Evolutionary conservation across 1,140 invertebrate species (phyloP), one percentile per base, ranked within the genome.

Genomic region (Drosophila santomea): DNA sequence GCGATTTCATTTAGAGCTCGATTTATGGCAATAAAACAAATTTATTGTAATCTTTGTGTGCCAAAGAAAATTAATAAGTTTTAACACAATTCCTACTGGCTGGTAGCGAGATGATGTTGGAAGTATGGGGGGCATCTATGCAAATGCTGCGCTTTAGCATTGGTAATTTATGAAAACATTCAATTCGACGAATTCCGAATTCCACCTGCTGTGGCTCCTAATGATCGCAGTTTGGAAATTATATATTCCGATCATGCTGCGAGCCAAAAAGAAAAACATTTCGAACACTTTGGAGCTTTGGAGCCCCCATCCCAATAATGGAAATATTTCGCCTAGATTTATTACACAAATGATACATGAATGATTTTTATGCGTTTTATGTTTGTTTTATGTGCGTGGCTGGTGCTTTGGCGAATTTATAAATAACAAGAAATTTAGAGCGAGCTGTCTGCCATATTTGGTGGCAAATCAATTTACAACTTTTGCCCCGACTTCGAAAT

Each of bases 181-280:
- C 59, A 47, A 66, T 75, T 66, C 68, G 51, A 74, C 66, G 61
- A 86, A 82, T 55, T 86, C 71, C 66, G 61, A 86, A 82, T 55
- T 86, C 71, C 82, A 86, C 82, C 82, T 86, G 82, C 83, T 86
- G 82, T 86, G 82, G 79, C 83, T 86, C 68, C 60, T 86, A 86
- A 86, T 86, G 82, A 86, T 86, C 66, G 66, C 71, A 86, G 71
- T 66, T 82, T 41, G 55, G 76, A 76, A 77, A 85, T 83, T 79
- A 88, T 68, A 79, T 72, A 86, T 88, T 86, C 83, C 79, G 47
- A 83, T 63, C 84, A 86, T 68, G 83, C 66, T 50, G 66, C 62
- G 63, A 55, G 52, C 83, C 76, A 76, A 80, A 83, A 84, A 45
- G 41, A 67, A 41, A 76, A 74, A 75, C 59, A 56, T 51, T 71